Evolutionary conservation across 2,113 vertebrate genomes (phyloP).

Genomic region (Proteles cristata): DNA sequence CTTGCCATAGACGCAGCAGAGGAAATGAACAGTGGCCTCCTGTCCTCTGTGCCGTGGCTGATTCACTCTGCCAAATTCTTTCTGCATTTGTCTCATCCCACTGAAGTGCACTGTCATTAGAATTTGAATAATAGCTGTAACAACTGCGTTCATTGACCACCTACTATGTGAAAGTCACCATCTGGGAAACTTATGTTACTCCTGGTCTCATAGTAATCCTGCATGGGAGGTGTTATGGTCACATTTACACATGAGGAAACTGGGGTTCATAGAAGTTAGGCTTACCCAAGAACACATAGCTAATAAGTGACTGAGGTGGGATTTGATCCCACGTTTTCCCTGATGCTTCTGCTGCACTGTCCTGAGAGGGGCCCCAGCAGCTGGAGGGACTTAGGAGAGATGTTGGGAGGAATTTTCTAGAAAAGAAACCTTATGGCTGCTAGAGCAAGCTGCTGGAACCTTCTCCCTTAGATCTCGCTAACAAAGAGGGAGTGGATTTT

Average conservation of each 20-base stretch:
- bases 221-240: not conserved
- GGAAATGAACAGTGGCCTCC: not conserved
- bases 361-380: not conserved
- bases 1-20: not conserved
- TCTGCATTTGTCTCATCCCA: not conserved
- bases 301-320: not conserved
- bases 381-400: not conserved
- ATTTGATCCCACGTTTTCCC: not conserved
- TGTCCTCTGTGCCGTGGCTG: not conserved
- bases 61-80: not conserved
- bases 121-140: not conserved
- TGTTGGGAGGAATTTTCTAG: not conserved
- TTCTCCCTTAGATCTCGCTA: not conserved
- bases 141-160: not conserved
- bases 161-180: not conserved
- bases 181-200: not conserved
- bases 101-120: not conserved
- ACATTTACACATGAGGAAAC: not conserved
- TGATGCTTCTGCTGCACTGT: not conserved
- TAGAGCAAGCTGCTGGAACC: not conserved
- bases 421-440: not conserved
- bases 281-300: not conserved
- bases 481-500: not conserved
- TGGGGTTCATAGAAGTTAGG: not conserved
- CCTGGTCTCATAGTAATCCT: not conserved